Percentiles rank a stretch among this genome's conserved stretches.
These are phyloP conservation scores for Diceros bicornis DNA, from an alignment of 2,797 vertebrate genomes.

Conservation along the genomic window DNA sequence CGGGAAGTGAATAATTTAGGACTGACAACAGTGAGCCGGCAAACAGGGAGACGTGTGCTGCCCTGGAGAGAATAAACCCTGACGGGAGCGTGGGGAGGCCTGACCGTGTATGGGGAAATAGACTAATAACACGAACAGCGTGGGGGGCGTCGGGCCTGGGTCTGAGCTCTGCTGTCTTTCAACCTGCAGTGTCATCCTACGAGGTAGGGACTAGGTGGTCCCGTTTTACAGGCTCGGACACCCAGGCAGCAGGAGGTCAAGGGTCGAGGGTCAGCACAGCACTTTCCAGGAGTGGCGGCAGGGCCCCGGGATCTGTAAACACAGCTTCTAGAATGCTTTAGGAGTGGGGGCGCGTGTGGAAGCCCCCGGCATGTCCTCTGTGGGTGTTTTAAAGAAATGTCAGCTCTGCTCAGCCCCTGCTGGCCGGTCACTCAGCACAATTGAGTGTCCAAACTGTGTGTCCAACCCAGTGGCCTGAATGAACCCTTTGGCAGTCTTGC, in stretches of 20 bases:
- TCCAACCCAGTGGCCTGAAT: rapidly evolving
- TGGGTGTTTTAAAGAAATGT: not conserved
- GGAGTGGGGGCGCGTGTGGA: rapidly evolving
- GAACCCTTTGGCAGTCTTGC: rapidly evolving
- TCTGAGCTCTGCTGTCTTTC: not conserved
- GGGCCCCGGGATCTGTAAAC: not conserved
- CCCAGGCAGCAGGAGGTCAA: not conserved
- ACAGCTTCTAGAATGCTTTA: not conserved
- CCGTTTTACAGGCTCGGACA: rapidly evolving
- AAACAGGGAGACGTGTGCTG: rapidly evolving
- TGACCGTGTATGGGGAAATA: rapidly evolving
- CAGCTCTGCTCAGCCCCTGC: not conserved
- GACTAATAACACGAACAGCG: not conserved
- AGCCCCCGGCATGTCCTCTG: no score
- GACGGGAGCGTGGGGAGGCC: rapidly evolving
- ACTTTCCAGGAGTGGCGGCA: rapidly evolving
- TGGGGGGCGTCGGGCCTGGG: rapidly evolving
- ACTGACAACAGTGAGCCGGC: not conserved
- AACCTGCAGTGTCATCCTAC: not conserved
- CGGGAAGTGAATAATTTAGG: not conserved
- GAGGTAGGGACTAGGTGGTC: rapidly evolving
- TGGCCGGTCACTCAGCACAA: rapidly evolving
- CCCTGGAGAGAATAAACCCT: rapidly evolving
- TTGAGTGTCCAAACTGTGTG: rapidly evolving
- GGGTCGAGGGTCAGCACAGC: not conserved